phyloP scores from a whole-genome alignment of 2,797 vertebrate species.

The Nannoperca australis region DNA sequence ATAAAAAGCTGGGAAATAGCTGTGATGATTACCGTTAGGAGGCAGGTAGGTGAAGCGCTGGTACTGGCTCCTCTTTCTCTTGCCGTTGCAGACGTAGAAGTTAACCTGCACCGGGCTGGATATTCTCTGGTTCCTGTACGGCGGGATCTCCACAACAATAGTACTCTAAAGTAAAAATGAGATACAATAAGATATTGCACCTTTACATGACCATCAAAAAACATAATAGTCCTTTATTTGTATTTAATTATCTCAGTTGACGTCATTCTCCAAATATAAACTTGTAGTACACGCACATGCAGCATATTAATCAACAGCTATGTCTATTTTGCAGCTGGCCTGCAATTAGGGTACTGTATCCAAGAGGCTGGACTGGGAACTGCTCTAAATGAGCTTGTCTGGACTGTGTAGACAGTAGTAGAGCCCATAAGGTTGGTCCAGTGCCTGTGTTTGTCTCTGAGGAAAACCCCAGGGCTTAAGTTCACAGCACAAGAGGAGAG shows the following conservation, averaged over 20 bases:
- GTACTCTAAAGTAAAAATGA: conserved; percentile 83
- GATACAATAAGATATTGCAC: not conserved
- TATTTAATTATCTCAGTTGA: not conserved
- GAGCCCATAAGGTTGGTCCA: conserved; percentile 60
- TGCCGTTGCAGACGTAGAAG: conserved; percentile 98
- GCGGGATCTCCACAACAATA: conserved; percentile 93
- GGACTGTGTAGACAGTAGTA: conserved; percentile 54
- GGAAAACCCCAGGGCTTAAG: conserved; percentile 66
- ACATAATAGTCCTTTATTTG: not conserved
- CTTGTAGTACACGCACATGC: conserved; percentile 7
- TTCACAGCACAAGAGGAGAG: conserved; percentile 29
- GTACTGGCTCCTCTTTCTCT: conserved; percentile 97
- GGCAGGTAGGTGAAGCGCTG: conserved; percentile 97
- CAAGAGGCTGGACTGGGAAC: conserved; percentile 51
- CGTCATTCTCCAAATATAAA: conserved; percentile 5
- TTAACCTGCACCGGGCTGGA: conserved; percentile 93
- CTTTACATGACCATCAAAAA: not conserved
- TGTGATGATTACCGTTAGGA: conserved; percentile 88
- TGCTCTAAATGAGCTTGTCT: conserved; percentile 66
- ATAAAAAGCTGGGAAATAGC: conserved; percentile 22
- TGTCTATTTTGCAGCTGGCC: conserved; percentile 67
- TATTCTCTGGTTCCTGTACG: conserved; percentile 95
- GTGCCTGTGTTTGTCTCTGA: conserved; percentile 69
- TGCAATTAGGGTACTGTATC: conserved; percentile 54
- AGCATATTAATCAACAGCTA: conserved; percentile 54